These are phyloP conservation scores for Stenolophus ochropezus DNA, from an alignment of 2,888 invertebrate species.

Conservation along the genomic window DNA sequence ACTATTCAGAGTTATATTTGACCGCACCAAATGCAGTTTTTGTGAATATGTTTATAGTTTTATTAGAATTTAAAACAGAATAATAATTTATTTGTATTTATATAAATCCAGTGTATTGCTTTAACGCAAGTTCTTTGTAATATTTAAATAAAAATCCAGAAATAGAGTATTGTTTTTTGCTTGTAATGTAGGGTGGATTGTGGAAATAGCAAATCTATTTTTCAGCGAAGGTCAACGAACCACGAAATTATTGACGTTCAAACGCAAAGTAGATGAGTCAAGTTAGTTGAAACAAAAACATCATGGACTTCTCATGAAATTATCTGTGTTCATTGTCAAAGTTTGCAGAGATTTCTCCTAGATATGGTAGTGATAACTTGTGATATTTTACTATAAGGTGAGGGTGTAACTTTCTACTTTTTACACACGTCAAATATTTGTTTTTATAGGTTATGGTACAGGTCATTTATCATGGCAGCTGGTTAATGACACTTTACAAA, in stretches of 20 bases:
- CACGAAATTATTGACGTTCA: constrained; percentile 55
- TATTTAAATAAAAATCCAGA: constrained; percentile 44
- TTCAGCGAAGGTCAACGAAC: constrained; percentile 46
- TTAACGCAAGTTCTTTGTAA: constrained; percentile 46
- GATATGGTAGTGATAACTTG: constrained; percentile 51
- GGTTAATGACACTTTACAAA: constrained; percentile 53
- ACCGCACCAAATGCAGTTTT: constrained; percentile 2
- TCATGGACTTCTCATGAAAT: constrained; percentile 47
- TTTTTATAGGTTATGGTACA: constrained; percentile 55
- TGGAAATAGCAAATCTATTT: constrained; percentile 49
- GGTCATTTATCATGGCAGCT: constrained; percentile 57
- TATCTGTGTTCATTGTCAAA: constrained; percentile 28
- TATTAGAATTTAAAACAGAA: constrained; percentile 14
- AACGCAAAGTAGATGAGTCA: constrained; percentile 23
- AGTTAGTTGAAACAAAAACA: constrained; percentile 53
- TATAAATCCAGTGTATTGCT: constrained; percentile 44
- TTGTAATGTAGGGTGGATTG: background rate
- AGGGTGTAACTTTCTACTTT: background rate
- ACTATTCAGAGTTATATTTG: background rate
- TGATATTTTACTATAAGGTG: constrained; percentile 53
- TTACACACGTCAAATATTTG: constrained; percentile 13
- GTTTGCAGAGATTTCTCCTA: constrained; percentile 24
- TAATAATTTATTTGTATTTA: constrained; percentile 59
- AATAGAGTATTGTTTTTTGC: constrained; percentile 9
- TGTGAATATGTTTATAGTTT: constrained; percentile 51